Evolutionary conservation across 1,140 invertebrate genomes (phyloP).

Genomic region (Parapsyche elsis): DNA sequence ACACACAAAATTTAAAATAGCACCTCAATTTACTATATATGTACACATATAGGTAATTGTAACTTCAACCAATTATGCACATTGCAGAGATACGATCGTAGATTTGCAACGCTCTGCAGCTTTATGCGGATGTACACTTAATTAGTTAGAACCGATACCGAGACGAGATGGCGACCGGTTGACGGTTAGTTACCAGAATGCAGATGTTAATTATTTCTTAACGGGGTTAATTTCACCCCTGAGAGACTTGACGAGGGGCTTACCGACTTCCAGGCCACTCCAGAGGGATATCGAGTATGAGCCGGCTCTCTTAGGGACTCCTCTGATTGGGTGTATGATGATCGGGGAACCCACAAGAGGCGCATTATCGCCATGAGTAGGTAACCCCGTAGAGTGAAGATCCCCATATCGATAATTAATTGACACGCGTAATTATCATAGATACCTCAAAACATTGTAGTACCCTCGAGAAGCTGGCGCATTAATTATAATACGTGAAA

Average conservation of each 20-base stretch:
- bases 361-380: not conserved
- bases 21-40: too few species aligned
- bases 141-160: not conserved
- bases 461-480: not conserved
- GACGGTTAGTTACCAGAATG: conserved; percentile 38
- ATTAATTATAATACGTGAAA: not conserved
- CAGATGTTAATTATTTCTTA: conserved; percentile 46
- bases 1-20: conserved; percentile 14
- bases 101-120: not conserved
- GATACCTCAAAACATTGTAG: not conserved
- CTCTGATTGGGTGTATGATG: conserved; percentile 19
- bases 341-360: not conserved
- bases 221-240: not conserved
- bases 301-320: not conserved
- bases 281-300: not conserved
- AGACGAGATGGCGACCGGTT: conserved; percentile 20
- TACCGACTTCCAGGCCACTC: not conserved
- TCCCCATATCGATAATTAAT: conserved; percentile 19
- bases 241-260: not conserved
- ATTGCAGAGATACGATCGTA: too few species aligned
- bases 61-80: too few species aligned
- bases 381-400: not conserved
- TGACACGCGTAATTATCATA: not conserved
- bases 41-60: too few species aligned
- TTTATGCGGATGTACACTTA: not conserved